These are phyloP conservation scores for Ochropleura plecta DNA, from an alignment of 2,888 invertebrate species.

Conservation along the genomic window DNA sequence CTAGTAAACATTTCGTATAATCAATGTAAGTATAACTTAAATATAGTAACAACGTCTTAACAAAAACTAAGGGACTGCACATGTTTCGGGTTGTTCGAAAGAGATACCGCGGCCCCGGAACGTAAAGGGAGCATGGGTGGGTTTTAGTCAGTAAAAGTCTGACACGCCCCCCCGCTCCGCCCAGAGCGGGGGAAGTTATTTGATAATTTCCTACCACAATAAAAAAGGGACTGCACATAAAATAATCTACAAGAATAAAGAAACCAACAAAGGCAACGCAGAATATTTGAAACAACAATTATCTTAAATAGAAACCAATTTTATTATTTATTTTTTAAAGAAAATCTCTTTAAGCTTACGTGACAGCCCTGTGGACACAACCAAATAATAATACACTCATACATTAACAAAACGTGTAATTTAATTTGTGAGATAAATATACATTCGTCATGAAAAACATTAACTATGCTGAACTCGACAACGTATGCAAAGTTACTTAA, in stretches of 20 bases:
- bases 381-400: slow-evolving; percentile 51
- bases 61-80: background rate
- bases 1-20: background rate
- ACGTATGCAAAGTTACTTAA: slow-evolving; percentile 1
- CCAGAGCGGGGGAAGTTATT: too few species aligned
- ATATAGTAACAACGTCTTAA: background rate
- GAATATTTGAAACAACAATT: background rate
- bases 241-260: background rate
- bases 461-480: slow-evolving; percentile 22
- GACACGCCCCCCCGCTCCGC: too few species aligned
- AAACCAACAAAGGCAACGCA: background rate
- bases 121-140: too few species aligned
- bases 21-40: background rate
- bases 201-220: too few species aligned
- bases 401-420: slow-evolving; percentile 54
- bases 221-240: background rate
- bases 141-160: too few species aligned
- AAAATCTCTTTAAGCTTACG: background rate
- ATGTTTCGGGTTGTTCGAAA: too few species aligned
- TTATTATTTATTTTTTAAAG: background rate
- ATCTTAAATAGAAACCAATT: background rate
- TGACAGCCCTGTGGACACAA: slow-evolving; percentile 45
- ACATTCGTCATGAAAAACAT: slow-evolving; percentile 42
- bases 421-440: slow-evolving; percentile 54
- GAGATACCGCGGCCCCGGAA: too few species aligned